Base-by-base conservation (phyloP, 2,113 vertebrate genomes). In the Symphodus melops region DNA sequence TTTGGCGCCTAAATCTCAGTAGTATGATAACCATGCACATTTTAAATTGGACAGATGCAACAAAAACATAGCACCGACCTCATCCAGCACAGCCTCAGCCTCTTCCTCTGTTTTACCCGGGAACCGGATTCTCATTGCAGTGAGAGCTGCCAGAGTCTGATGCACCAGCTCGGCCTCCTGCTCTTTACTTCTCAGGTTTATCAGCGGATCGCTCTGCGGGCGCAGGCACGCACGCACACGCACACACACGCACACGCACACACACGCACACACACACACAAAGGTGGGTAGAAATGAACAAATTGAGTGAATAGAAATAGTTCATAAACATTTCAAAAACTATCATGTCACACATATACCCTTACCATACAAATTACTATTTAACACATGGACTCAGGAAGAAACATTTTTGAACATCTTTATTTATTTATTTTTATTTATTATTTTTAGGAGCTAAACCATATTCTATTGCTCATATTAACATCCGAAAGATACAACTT, bases 81-180 rank as follows among this genome's bases (percentile, higher is more conserved):
- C 96, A 84, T 98, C 96, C 85, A 99, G 91, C 80, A 98, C 92
- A 42, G 96, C 92, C 85, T 97, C 95, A 0, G 96, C 96, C 84
- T 99, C 97, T 81, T 98, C 96, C 44, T 97, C 96, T 13, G 94
- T 95, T 94, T 99, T 99, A 52, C 98, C 97, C 10, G 97, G 97
- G 88, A 97, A 97, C 69, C 95, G 95, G 81, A 99, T 96, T 91
- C 94, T 96, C 96, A 99, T 96, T 73, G 97, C 96, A 62, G 91
- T 96, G 76, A 99, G 96, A 21, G 95, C 92, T 46, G 94, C 93
- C 78, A 99, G 92, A 54, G 96, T 97, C 87, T 99, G 97, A 79
- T 88, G 95, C 71, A 96, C 95, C 86, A 99, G 90, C 85, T 96
- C 94, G 0, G 90, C 90, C 85, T 98, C 98, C 90, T 98, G 96